These are phyloP conservation scores for Drosophila nr. perissopoda DNA, from an alignment of 2,888 invertebrate species.

Conservation along the genomic window DNA sequence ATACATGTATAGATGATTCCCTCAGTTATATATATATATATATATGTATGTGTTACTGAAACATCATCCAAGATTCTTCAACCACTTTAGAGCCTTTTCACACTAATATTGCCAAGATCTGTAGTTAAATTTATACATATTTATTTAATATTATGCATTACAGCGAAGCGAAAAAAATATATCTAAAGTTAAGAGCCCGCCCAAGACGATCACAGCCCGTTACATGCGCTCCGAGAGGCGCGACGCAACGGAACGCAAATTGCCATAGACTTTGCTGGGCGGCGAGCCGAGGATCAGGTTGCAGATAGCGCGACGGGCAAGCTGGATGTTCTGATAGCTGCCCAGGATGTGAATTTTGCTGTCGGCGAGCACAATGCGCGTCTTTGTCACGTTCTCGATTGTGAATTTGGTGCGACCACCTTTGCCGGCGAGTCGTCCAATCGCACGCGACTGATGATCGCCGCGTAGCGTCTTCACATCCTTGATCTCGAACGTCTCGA, in stretches of 20 bases:
- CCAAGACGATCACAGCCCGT: constrained; percentile 59
- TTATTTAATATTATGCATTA: constrained; percentile 57
- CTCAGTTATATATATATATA: neutral
- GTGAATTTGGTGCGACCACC: constrained; percentile 98
- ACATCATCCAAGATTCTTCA: no score
- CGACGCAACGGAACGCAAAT: constrained; percentile 93
- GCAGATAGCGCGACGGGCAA: constrained; percentile 97
- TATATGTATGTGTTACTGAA: neutral
- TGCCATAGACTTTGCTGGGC: constrained; percentile 99
- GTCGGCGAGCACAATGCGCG: constrained; percentile 98
- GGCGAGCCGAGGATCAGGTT: constrained; percentile 98
- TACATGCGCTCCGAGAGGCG: constrained; percentile 93
- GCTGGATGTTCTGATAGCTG: constrained; percentile 97
- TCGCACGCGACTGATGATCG: constrained; percentile 97
- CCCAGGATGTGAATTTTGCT: constrained; percentile 98
- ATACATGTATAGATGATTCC: neutral
- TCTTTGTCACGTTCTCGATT: constrained; percentile 99
- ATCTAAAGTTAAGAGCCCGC: constrained; percentile 15
- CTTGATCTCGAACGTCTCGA: constrained; percentile 98
- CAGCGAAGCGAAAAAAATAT: constrained; percentile 23
- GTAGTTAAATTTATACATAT: constrained; percentile 22
- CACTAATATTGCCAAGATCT: neutral
- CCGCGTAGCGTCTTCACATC: constrained; percentile 98
- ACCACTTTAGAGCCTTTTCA: neutral
- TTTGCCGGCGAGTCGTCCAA: constrained; percentile 98